Base-by-base conservation (phyloP, 2,113 vertebrate species). In the Vidua macroura region DNA sequence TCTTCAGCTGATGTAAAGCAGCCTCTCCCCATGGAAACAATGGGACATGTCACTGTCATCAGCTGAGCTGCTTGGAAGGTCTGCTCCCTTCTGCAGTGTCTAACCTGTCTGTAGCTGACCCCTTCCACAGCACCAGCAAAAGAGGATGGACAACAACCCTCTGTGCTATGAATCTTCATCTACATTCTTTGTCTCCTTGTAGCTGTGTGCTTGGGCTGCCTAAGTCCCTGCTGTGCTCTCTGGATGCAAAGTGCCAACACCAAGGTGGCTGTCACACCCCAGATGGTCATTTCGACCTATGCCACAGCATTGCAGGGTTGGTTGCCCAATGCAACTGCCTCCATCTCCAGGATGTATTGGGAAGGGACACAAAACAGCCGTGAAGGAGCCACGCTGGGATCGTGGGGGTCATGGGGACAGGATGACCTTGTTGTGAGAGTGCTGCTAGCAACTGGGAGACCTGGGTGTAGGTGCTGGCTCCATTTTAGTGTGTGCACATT, bases 401-500 rank as follows among this genome's bases (percentile, higher is more conserved):
- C 1, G 3, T 20, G 24, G 20, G 43, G 59, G 44, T 18, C 52
- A 55, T 12, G 17, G 41, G 56, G 75, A 28, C 21, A 43, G 33
- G 24, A 56, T 28, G 48, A 48, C 27, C 41, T 80, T 60, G 25
- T 79, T 82, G 41, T 60, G 30, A 53, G 46, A 39, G 14, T 30
- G 37, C 55, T 83, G 67, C 49, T 73, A 52, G 80, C 2, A 2
- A n/a, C 48, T 55, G 52, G 51, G 66, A 78, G 43, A 75, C 21
- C 39, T 24, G 19, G 5, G 24, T 72, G 21, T 1, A 1, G 48
- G 35, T 64, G 33, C 19, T 85, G 66, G 11, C 46, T 95, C 33
- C 52, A 43, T 59, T 52, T 85, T 33, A 59, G 52, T 9, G 15
- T 24, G 23, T 46, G 41, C 0, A 0, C 5, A 2, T 64, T 83